phyloP scores from a whole-genome alignment of 2,113 vertebrate genomes.

The Hippocampus barbouri region DNA sequence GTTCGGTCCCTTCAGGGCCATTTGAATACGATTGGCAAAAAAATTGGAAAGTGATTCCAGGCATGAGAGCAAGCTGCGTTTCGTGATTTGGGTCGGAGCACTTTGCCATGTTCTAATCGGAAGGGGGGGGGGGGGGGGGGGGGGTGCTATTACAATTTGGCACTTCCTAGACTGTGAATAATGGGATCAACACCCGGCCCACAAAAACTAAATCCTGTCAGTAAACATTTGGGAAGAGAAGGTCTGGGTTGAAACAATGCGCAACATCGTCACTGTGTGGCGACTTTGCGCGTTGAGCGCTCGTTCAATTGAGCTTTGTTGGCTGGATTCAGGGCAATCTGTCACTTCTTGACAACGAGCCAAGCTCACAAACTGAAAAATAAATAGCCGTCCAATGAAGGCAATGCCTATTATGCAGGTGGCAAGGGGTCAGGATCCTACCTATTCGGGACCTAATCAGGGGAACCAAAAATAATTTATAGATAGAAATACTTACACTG shows the following conservation, averaged over 20 bases:
- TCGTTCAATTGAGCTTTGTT: slow-evolving; percentile 31
- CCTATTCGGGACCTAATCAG: slow-evolving; percentile 62
- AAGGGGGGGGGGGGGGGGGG: slow-evolving; percentile 7
- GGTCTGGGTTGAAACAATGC: neutral
- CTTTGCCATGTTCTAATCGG: slow-evolving; percentile 16
- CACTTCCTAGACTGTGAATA: slow-evolving; percentile 19
- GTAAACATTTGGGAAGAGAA: slow-evolving; percentile 9
- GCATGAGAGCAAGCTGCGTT: slow-evolving; percentile 19
- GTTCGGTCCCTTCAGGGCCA: slow-evolving; percentile 14
- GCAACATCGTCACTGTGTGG: neutral
- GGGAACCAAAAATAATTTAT: slow-evolving; percentile 57
- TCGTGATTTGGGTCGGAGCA: slow-evolving; percentile 20
- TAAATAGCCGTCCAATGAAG: slow-evolving; percentile 36
- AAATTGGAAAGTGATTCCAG: slow-evolving; percentile 21
- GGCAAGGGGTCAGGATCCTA: slow-evolving; percentile 60
- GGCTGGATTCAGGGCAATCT: slow-evolving; percentile 53
- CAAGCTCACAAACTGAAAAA: slow-evolving; percentile 20
- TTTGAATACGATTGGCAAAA: slow-evolving; percentile 33
- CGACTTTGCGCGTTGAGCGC: neutral
- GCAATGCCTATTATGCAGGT: slow-evolving; percentile 56
- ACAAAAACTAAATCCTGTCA: slow-evolving; percentile 18
- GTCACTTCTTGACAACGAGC: slow-evolving; percentile 47
- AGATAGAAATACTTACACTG: too few species aligned
- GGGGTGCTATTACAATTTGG: slow-evolving; percentile 19
- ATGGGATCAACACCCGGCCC: slow-evolving; percentile 26